Percentiles rank a stretch among this genome's conserved stretches.
These are phyloP conservation scores for Drosophila longiperda DNA, from an alignment of 2,888 invertebrate genomes.

Conservation along the genomic window DNA sequence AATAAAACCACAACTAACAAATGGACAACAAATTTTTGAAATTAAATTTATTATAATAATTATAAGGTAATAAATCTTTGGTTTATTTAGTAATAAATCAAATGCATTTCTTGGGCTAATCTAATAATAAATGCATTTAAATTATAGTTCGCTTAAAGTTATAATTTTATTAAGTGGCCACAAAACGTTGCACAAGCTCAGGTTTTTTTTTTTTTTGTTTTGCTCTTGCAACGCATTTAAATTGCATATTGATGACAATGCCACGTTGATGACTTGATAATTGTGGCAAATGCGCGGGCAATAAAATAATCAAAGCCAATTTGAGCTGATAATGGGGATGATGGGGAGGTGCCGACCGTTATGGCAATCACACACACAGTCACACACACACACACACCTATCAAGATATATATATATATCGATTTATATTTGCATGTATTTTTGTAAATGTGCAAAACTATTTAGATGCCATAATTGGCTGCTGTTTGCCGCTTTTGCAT, in stretches of 20 bases:
- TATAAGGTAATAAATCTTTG: neutral
- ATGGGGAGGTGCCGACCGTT: constrained; percentile 10
- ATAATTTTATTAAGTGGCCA: constrained; percentile 2
- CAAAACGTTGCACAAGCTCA: constrained; percentile 40
- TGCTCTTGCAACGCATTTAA: constrained; percentile 44
- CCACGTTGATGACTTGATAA: constrained; percentile 81
- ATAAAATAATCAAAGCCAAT: constrained; percentile 79
- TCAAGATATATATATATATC: constrained; percentile 19
- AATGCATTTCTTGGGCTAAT: neutral
- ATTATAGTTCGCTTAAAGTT: neutral
- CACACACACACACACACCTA: constrained; percentile 11
- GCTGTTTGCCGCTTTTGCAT: constrained; percentile 21
- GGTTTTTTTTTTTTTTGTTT: constrained; percentile 10
- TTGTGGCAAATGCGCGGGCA: constrained; percentile 76
- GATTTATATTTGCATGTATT: constrained; percentile 12
- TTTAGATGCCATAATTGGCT: constrained; percentile 78
- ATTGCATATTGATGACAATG: constrained; percentile 77
- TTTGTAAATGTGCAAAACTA: constrained; percentile 52
- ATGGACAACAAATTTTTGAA: neutral
- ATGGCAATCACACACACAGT: constrained; percentile 37
- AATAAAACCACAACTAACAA: too few species aligned
- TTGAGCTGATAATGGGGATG: constrained; percentile 26
- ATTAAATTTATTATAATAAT: neutral
- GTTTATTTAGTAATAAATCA: neutral
- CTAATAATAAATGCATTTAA: neutral